Percentiles rank a stretch among this genome's conserved stretches.
Evolutionary conservation across 2,888 invertebrate species (phyloP).

Genomic region (Pachydiplax longipennis): DNA sequence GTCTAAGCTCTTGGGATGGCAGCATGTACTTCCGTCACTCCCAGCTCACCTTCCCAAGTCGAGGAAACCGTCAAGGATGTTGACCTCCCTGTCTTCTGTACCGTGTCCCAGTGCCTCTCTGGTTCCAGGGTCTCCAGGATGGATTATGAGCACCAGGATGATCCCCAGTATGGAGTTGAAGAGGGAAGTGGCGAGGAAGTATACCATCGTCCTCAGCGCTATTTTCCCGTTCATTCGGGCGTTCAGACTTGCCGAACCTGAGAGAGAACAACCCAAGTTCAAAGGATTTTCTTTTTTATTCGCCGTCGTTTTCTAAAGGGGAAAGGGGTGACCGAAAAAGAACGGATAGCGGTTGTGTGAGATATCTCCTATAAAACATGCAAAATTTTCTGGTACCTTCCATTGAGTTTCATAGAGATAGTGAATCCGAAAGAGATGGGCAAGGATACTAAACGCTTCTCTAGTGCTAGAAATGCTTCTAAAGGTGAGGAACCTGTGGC

Average conservation of each 20-base stretch:
- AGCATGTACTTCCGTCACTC: neutral
- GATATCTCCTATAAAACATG: neutral
- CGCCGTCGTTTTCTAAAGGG: neutral
- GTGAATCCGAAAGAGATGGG: too few relatives aligned
- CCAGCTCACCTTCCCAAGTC: constrained; percentile 82
- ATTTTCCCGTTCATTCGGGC: constrained; percentile 87
- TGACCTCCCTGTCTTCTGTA: constrained; percentile 68
- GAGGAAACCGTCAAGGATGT: constrained; percentile 83
- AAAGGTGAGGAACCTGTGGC: too few relatives aligned
- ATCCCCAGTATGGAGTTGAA: constrained; percentile 83
- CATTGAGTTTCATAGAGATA: neutral
- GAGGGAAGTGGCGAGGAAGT: constrained; percentile 82
- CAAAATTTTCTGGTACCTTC: neutral
- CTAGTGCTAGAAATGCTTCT: too few relatives aligned
- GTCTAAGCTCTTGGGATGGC: neutral
- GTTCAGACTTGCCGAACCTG: constrained; percentile 84
- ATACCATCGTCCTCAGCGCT: constrained; percentile 79
- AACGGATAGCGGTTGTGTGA: too few relatives aligned
- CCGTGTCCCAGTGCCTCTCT: constrained; percentile 57
- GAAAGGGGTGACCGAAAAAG: neutral
- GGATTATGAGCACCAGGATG: constrained; percentile 73
- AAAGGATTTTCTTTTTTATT: neutral
- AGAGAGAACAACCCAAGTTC: constrained; percentile 51
- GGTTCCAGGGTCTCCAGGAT: constrained; percentile 75
- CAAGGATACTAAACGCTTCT: too few relatives aligned